These are phyloP conservation scores for Gnathochromis pfefferi DNA, from an alignment of 2,113 vertebrate species.

Conservation along the genomic window DNA sequence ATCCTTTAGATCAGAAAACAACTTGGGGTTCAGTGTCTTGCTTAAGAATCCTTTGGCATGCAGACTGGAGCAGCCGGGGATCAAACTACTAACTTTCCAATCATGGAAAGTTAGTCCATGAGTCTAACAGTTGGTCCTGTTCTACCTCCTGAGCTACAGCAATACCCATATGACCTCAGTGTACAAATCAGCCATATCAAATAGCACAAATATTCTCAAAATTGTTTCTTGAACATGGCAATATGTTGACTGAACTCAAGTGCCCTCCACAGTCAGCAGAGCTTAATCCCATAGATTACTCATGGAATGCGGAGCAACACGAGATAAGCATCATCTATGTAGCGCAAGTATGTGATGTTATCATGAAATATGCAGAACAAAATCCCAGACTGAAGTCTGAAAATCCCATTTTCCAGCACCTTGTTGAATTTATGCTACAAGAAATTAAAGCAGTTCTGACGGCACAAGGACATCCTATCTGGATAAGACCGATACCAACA, in stretches of 20 bases:
- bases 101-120: not conserved
- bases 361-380: not conserved
- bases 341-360: not conserved
- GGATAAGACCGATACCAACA: not conserved
- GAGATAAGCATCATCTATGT: not conserved
- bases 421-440: not conserved
- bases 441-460: not conserved
- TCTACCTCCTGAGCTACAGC: not conserved
- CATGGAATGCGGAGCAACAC: not conserved
- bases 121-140: not conserved
- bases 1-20: not conserved
- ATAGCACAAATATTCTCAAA: not conserved
- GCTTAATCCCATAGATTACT: not conserved
- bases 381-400: not conserved
- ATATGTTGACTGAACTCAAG: not conserved
- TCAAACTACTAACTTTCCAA: not conserved
- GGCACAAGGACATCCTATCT: not conserved
- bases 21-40: not conserved
- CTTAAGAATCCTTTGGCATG: not conserved
- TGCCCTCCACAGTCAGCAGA: not conserved
- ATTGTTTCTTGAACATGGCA: not conserved
- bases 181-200: not conserved
- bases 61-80: not conserved
- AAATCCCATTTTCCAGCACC: not conserved
- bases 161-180: not conserved